Evolutionary conservation across 2,888 invertebrate genomes (phyloP).

Genomic region (Blera fallax): DNA sequence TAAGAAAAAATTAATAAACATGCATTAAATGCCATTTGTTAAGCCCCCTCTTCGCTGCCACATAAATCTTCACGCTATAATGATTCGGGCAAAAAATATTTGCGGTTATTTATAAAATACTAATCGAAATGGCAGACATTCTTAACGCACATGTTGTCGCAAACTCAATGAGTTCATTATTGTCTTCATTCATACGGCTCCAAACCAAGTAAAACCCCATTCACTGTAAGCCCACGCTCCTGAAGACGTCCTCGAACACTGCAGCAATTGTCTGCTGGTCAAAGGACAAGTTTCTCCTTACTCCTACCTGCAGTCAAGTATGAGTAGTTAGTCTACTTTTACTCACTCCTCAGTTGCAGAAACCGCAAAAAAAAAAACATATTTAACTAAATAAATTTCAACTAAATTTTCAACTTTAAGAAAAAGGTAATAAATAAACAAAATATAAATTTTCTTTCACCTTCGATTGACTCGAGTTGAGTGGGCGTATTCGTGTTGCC

Average conservation of each 20-base stretch:
- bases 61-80: not conserved
- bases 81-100: not conserved
- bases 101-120: constrained; percentile 28
- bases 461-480: constrained; percentile 17
- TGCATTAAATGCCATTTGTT: not conserved
- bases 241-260: constrained; percentile 43
- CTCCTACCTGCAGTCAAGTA: not conserved
- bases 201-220: constrained; percentile 20
- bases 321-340: constrained; percentile 7
- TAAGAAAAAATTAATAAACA: not conserved
- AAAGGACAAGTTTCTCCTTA: constrained; percentile 52
- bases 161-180: constrained; percentile 8
- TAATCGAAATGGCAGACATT: constrained; percentile 3
- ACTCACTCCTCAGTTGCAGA: not conserved
- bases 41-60: not conserved
- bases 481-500: constrained; percentile 37
- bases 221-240: constrained; percentile 35
- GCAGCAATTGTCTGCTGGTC: constrained; percentile 19
- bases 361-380: not conserved
- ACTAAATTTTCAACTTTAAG: not conserved
- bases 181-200: constrained; percentile 12
- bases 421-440: constrained; percentile 7
- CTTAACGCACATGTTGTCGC: constrained; percentile 32
- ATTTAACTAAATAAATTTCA: not conserved
- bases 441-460: constrained; percentile 26